Conservation (phyloP, 2,113 vertebrate species). For the Mobula hypostoma region DNA sequence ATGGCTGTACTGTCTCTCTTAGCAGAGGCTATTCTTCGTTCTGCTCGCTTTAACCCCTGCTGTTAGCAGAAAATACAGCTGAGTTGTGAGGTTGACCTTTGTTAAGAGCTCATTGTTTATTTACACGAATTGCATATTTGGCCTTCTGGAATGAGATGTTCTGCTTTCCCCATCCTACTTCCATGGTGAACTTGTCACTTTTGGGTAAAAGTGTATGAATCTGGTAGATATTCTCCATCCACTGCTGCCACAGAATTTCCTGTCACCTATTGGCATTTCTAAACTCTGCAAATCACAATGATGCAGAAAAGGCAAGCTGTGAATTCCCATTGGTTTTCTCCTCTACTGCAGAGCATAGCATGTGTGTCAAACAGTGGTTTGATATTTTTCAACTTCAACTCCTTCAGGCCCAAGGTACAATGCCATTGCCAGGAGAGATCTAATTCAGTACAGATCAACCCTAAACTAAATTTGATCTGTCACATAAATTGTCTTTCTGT, state of each 20-base stretch:
- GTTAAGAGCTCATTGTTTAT: not conserved
- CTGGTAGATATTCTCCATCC: not conserved
- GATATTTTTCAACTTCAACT: constrained; percentile 1
- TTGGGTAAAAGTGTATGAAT: constrained; percentile 13
- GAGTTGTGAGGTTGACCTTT: constrained; percentile 14
- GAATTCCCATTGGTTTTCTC: constrained; percentile 28
- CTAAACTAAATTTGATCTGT: constrained; percentile 17
- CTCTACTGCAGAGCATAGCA: not conserved
- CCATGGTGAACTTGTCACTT: not conserved
- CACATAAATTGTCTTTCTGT: not conserved
- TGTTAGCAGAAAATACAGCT: constrained; percentile 1
- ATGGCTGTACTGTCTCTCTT: not conserved
- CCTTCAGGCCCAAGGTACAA: not conserved
- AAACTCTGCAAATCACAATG: constrained; percentile 3
- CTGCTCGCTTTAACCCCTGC: not conserved
- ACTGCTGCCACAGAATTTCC: not conserved
- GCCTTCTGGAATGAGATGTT: not conserved
- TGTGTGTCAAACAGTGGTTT: not conserved
- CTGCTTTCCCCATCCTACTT: not conserved
- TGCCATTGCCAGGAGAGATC: not conserved
- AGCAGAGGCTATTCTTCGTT: not conserved
- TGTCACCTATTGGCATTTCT: not conserved
- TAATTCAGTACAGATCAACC: not conserved
- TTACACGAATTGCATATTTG: not conserved
- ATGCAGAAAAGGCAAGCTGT: not conserved